Evolutionary conservation across 2,113 vertebrate species (phyloP).

Genomic region (Chrysemys picta): DNA sequence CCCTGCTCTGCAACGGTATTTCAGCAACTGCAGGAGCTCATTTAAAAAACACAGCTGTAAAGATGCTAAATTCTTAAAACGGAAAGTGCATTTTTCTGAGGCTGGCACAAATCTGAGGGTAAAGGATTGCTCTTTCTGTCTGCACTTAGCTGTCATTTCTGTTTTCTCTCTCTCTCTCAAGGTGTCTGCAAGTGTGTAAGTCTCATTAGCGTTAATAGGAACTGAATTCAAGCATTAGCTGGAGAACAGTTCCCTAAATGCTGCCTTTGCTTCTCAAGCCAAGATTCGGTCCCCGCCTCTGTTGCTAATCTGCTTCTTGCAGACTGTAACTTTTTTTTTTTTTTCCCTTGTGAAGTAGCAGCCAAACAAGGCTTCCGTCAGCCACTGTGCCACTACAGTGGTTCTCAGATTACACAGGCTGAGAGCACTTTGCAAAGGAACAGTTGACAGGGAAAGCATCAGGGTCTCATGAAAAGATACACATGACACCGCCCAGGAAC

Average conservation of each 20-base stretch:
- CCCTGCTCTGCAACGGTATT: neutral
- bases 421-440: neutral
- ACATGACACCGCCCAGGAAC: neutral
- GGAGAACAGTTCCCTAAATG: slow-evolving; percentile 7
- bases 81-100: slow-evolving; percentile 37
- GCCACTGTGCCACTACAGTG: neutral
- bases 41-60: neutral
- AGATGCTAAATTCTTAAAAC: slow-evolving; percentile 38
- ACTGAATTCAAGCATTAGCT: slow-evolving; percentile 32
- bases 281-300: neutral
- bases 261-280: slow-evolving; percentile 18
- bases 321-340: neutral
- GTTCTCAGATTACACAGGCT: accelerated
- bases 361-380: neutral
- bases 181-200: slow-evolving; percentile 39
- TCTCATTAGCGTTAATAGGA: slow-evolving; percentile 55
- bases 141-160: slow-evolving; percentile 48
- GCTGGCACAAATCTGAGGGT: neutral
- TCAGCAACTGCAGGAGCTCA: neutral
- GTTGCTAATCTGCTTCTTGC: neutral
- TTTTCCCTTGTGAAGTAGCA: neutral
- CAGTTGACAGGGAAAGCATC: neutral
- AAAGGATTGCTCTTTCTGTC: slow-evolving; percentile 26
- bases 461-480: neutral
- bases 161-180: neutral